These are phyloP conservation scores for Loriculus beryllinus DNA, from an alignment of 2,797 vertebrate genomes.

Conservation along the genomic window DNA sequence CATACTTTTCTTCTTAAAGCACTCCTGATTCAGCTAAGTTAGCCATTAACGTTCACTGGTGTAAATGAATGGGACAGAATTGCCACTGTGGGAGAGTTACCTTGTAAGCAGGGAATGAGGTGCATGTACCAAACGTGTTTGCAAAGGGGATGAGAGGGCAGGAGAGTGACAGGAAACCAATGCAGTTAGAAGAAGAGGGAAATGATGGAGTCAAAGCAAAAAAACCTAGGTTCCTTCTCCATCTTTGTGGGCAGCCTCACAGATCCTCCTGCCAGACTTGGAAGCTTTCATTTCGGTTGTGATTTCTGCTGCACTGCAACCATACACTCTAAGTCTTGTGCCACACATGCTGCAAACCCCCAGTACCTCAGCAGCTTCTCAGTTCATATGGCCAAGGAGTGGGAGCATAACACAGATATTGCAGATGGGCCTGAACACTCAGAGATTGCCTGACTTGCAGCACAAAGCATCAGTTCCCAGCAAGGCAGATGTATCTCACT, in stretches of 20 bases:
- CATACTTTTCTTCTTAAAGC: neutral
- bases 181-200: neutral
- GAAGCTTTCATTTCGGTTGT: neutral
- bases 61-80: neutral
- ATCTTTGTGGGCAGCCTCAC: neutral
- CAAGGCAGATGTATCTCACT: neutral
- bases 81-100: neutral
- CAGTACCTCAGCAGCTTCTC: neutral
- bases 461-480: neutral
- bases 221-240: neutral
- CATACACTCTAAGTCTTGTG: neutral
- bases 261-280: neutral
- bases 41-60: neutral
- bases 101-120: neutral
- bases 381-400: neutral
- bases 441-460: neutral
- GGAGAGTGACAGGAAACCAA: neutral
- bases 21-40: neutral
- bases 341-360: neutral
- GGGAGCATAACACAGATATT: neutral
- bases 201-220: neutral
- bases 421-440: neutral
- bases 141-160: neutral
- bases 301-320: neutral
- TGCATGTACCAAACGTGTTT: neutral